Conservation (phyloP, 2,888 invertebrate species). For the Agrypnus murinus region DNA sequence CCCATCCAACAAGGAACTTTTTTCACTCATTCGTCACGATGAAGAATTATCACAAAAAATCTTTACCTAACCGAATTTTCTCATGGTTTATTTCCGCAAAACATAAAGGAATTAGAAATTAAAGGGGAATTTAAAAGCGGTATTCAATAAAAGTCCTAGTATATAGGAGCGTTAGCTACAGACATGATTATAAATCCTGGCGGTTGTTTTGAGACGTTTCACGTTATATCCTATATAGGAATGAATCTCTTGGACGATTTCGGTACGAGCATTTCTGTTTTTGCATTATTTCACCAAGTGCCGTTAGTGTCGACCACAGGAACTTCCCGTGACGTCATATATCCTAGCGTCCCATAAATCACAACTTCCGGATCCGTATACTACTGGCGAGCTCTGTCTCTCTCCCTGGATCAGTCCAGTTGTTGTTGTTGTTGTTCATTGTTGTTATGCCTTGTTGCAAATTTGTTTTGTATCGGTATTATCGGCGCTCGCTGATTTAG, state of each 20-base stretch:
- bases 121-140: too few relatives aligned
- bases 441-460: constrained; percentile 64
- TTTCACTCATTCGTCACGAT: constrained; percentile 13
- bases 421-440: constrained; percentile 45
- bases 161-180: constrained; percentile 56
- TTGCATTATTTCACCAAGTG: constrained; percentile 61
- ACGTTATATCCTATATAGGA: too few relatives aligned
- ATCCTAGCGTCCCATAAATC: constrained; percentile 64
- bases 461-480: constrained; percentile 61
- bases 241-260: too few relatives aligned
- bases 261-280: too few relatives aligned
- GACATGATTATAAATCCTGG: constrained; percentile 60
- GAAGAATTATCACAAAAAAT: too few relatives aligned
- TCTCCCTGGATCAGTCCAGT: constrained; percentile 56
- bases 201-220: constrained; percentile 22
- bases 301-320: constrained; percentile 62
- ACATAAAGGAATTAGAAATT: too few relatives aligned
- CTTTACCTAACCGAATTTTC: too few relatives aligned
- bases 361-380: constrained; percentile 63
- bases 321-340: constrained; percentile 63
- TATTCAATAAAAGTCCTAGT: too few relatives aligned
- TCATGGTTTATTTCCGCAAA: too few relatives aligned
- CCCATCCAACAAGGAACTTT: too few relatives aligned
- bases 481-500: constrained; percentile 35
- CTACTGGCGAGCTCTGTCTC: too few relatives aligned